Evolutionary conservation across 2,113 vertebrate genomes (phyloP).

Genomic region (Cinclus mexicanus): DNA sequence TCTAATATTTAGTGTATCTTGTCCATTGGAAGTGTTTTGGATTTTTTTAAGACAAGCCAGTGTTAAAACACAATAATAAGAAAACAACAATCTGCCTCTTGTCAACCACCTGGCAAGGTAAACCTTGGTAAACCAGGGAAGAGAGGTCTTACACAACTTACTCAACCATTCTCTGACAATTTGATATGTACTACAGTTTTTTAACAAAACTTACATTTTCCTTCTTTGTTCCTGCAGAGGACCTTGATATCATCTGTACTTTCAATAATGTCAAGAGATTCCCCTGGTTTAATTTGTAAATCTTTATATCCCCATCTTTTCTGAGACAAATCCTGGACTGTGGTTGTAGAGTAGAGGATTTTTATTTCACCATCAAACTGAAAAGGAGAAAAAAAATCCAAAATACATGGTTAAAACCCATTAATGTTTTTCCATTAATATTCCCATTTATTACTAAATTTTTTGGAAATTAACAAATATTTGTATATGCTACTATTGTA

Average conservation of each 20-base stretch:
- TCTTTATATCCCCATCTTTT: constrained; percentile 86
- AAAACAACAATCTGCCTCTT: not conserved
- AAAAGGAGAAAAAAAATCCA: not conserved
- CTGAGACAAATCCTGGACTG: constrained; percentile 62
- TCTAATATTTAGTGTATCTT: not conserved
- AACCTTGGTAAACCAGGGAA: not conserved
- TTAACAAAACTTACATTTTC: constrained; percentile 85
- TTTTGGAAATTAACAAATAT: not conserved
- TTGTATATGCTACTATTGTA: not conserved
- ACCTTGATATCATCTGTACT: constrained; percentile 82
- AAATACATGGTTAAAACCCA: not conserved
- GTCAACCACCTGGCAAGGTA: not conserved
- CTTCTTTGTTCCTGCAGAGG: constrained; percentile 90
- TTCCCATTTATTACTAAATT: not conserved
- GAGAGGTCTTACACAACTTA: not conserved
- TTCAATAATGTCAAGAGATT: constrained; percentile 85
- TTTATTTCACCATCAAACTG: constrained; percentile 91
- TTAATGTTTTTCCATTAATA: not conserved
- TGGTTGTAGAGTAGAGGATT: constrained; percentile 81
- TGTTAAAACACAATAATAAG: not conserved
- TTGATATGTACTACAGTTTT: not conserved
- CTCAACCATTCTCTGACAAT: not conserved
- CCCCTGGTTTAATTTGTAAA: constrained; percentile 83
- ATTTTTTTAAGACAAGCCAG: not conserved
- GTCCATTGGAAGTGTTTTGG: not conserved